Conservation (phyloP, 2,888 invertebrate genomes). For the Crioceris asparagi region DNA sequence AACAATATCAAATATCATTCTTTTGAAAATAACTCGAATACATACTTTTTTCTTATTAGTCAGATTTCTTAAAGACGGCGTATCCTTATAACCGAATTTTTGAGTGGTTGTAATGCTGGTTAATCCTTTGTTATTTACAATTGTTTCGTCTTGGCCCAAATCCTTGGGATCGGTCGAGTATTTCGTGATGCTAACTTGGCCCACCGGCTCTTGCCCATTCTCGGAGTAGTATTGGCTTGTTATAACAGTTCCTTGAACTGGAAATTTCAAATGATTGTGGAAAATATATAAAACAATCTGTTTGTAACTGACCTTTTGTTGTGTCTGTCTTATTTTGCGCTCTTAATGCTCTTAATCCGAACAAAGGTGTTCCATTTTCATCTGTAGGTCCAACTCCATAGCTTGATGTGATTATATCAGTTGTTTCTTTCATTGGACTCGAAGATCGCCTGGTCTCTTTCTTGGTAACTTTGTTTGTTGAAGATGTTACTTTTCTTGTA, state of each 20-base stretch:
- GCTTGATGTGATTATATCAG: conserved; percentile 64
- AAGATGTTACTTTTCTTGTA: conserved; percentile 23
- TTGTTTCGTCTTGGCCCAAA: conserved; percentile 28
- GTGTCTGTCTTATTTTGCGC: conserved; percentile 49
- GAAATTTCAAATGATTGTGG: conserved; percentile 6
- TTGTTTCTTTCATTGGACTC: conserved; percentile 38
- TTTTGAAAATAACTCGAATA: no score
- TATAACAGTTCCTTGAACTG: conserved; percentile 63
- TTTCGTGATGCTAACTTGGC: conserved; percentile 57
- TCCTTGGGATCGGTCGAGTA: conserved; percentile 56
- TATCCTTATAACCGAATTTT: conserved; percentile 34
- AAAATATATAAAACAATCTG: not conserved
- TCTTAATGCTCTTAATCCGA: conserved; percentile 65
- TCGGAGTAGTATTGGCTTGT: conserved; percentile 57
- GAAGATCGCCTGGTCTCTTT: conserved; percentile 26
- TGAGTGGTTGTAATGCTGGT: conserved; percentile 36
- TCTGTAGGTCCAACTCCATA: conserved; percentile 77
- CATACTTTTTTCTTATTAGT: conserved; percentile 25
- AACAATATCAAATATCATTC: no score
- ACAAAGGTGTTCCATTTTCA: conserved; percentile 66
- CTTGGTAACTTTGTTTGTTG: conserved; percentile 18
- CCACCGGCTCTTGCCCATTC: conserved; percentile 58
- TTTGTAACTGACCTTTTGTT: conserved; percentile 47
- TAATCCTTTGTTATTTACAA: conserved; percentile 24
- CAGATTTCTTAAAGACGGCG: conserved; percentile 29